Base-by-base conservation (phyloP, 2,888 invertebrate genomes). In the Sinopyrophorus schimmeli region DNA sequence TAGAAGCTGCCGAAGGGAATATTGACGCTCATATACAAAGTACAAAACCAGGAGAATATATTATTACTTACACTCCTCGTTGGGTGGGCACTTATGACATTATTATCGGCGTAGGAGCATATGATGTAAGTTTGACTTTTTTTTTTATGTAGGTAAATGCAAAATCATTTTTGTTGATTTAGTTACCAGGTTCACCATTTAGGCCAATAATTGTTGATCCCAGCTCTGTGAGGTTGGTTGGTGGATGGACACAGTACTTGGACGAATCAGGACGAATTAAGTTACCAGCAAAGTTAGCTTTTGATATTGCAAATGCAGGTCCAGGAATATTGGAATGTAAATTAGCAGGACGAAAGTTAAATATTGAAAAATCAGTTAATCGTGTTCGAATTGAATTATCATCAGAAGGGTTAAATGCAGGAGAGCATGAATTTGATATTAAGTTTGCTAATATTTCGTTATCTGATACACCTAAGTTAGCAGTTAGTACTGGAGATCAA, bases 11-110 rank as follows among this genome's bases (percentile, higher is more conserved):
- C 59, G 64, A 79, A 70, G 71, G 76, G 3, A 71, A 71, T n/a
- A 74, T 84, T 65, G 90, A 80, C 67, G 84, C 77, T 70, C 72
- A 73, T 38, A 68, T 73, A 32, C 73, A 74, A 48, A 66, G 65
- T 43, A 69, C 71, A 2, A 74, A 74, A 74, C 87, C 79, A 70
- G 88, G 90, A 1, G 88, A 91, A 58, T 95, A 90, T 82, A 84
- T 87, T 53, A 91, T 95, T 32, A 87, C 91, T 0, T 98, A 95
- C 73, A 84, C 88, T 1, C 95, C 97, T 0, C 82, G 88, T 0
- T 91, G 92, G 63, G 89, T 92, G n/a, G 97, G 97, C 1, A 80
- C 87, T 24, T 96, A 93, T 69, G 92, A 94, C 71, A 85, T 96
- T 18, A 78, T 89, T 53, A 87, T 97, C 57, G 86, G 68, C 34